phyloP scores from a whole-genome alignment of 2,113 vertebrate species.

The Epinephelus fuscoguttatus region DNA sequence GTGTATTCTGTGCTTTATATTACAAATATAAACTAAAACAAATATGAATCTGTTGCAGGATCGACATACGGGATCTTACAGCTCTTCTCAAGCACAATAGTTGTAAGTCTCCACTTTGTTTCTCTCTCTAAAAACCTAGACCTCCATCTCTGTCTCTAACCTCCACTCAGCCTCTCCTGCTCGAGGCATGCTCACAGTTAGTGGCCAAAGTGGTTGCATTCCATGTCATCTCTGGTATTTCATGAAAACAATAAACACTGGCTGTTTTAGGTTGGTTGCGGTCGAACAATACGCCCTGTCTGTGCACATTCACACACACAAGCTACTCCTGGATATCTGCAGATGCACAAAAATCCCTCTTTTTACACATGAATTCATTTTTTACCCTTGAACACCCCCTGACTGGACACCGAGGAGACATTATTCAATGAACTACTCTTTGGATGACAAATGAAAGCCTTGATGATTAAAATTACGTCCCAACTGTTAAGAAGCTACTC shows the following conservation, averaged over 20 bases:
- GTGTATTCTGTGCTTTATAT: too few relatives aligned
- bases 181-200: slow-evolving; percentile 29
- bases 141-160: neutral
- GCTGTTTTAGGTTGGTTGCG: slow-evolving; percentile 15
- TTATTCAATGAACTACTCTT: neutral
- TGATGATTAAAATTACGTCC: neutral
- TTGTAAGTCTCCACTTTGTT: slow-evolving; percentile 88
- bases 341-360: neutral
- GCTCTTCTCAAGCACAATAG: slow-evolving; percentile 94
- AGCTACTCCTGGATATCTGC: neutral
- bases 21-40: neutral
- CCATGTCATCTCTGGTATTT: slow-evolving; percentile 55
- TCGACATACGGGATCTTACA: slow-evolving; percentile 95
- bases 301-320: slow-evolving; percentile 17
- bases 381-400: neutral
- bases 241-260: slow-evolving; percentile 70
- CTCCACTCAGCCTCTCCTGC: neutral
- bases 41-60: slow-evolving; percentile 82
- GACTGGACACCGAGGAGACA: neutral
- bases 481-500: neutral
- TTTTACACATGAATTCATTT: neutral
- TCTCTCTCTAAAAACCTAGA: neutral
- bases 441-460: neutral
- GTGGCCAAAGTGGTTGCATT: slow-evolving; percentile 43
- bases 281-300: slow-evolving; percentile 43